These are phyloP conservation scores for Poeciliopsis prolifica DNA, from an alignment of 2,113 vertebrate species.

Conservation along the genomic window DNA sequence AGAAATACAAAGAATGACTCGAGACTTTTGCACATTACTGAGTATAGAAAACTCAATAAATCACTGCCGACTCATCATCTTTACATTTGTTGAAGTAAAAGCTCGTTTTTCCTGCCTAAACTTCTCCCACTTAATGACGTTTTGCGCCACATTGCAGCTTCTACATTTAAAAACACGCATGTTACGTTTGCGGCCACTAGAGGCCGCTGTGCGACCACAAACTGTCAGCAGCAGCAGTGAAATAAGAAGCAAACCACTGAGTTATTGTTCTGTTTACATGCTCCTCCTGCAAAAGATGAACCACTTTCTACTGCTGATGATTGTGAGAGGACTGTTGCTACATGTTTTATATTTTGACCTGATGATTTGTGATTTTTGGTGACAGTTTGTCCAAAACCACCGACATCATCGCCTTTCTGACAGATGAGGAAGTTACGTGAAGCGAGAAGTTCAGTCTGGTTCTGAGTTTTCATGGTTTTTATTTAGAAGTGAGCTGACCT, in stretches of 20 bases:
- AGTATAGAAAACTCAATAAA: background rate
- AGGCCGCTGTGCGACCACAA: conserved; percentile 53
- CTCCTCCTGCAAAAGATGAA: background rate
- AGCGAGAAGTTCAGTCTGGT: background rate
- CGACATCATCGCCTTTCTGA: background rate
- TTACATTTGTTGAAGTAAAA: background rate
- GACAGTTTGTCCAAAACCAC: background rate
- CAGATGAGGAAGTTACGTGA: background rate
- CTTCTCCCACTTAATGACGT: too few relatives aligned
- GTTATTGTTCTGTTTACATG: too few relatives aligned
- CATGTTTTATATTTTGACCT: conserved; percentile 1
- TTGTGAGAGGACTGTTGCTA: background rate
- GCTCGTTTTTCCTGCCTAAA: too few relatives aligned
- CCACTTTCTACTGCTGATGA: background rate
- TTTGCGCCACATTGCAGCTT: background rate
- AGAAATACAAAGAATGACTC: background rate
- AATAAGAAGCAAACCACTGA: background rate
- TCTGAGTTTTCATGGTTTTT: too few relatives aligned
- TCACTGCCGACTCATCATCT: background rate
- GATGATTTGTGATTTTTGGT: background rate
- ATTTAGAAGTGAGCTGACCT: too few relatives aligned
- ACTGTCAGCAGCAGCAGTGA: conserved; percentile 1
- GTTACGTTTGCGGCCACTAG: conserved; percentile 56
- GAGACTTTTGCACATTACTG: background rate
- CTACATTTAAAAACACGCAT: background rate